Evolutionary conservation across 2,113 vertebrate species (phyloP).

Genomic region (Jacana jacana): DNA sequence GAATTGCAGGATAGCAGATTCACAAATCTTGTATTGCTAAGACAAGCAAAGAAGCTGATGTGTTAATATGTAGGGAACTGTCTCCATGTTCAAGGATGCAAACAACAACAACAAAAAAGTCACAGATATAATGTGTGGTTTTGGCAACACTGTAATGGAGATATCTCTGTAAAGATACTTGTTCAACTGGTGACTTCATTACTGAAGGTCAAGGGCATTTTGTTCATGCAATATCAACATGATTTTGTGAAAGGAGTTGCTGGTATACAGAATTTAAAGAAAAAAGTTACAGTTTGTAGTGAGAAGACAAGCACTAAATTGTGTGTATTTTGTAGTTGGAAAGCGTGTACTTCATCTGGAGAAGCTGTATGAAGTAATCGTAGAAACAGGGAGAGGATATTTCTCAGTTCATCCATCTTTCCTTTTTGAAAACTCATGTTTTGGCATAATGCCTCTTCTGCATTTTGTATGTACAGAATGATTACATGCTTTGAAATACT

Average conservation of each 20-base stretch:
- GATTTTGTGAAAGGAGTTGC: not conserved
- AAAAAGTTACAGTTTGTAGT: not conserved
- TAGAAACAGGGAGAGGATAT: not conserved
- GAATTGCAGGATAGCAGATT: not conserved
- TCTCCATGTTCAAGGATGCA: not conserved
- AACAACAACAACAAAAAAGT: too few species aligned
- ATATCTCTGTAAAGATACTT: not conserved
- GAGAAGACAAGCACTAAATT: not conserved
- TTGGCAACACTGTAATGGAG: not conserved
- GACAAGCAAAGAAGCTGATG: not conserved
- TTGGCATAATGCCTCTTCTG: not conserved
- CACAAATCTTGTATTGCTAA: not conserved
- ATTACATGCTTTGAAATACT: not conserved
- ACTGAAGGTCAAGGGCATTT: not conserved
- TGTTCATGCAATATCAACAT: fast-evolving
- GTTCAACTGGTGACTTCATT: not conserved
- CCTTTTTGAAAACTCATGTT: not conserved
- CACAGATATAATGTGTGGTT: not conserved
- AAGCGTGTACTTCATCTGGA: not conserved
- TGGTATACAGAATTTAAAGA: not conserved
- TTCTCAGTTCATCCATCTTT: not conserved
- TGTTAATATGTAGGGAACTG: not conserved
- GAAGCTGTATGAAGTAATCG: not conserved
- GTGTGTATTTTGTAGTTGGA: not conserved
- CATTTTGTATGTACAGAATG: not conserved